Base-by-base conservation (phyloP, 2,113 vertebrate genomes). In the Rhegmatorhina hoffmannsi region DNA sequence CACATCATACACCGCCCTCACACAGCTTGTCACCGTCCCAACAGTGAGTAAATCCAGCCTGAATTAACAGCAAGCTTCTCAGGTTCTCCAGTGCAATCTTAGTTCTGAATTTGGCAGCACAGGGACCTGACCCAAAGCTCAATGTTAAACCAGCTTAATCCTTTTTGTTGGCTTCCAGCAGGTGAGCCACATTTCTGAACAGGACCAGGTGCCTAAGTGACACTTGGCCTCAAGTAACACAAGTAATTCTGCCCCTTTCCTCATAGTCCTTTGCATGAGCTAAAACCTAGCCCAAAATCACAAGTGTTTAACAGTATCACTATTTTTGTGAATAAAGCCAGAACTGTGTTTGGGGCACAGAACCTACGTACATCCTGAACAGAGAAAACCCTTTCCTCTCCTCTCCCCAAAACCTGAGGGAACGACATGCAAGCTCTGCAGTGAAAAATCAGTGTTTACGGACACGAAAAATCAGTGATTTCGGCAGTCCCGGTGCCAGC, bases 321-420 rank as follows among this genome's bases (percentile, higher is more conserved):
- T 63, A 2, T 50, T 60, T 21, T 34, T 14, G 23, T 36, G 47
- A 79, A 55, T 28, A 63, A 85, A 36, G 56, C 53, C 74, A 80
- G 67, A 80, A 72, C 34, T 40, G 59, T 31, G 77, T 75, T 43
- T 47, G 56, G 49, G 80, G 40, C 59, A 38, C 0, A 0, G 75
- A 89, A 96, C 78, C 60, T 81, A 88, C 4, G 7, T 84, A 75
- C 88, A 19, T 64, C 29, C 55, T 36, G 52, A 93, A 85, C 6
- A 25, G 44, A 92, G 64, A 49, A 89, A 80, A 53, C 34, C 36
- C 74, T 56, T 85, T 77, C 46, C 31, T 34, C 29, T 81, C 63
- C 60, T 52, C 29, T 62, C 26, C 38, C 49, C 21, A 25, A 55
- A 52, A 29, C 63, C 8, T 23, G 36, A 60, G 50, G 33, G 78